phyloP scores from a whole-genome alignment of 1,140 invertebrate species.

The Caenorhabditis tropicalis region DNA sequence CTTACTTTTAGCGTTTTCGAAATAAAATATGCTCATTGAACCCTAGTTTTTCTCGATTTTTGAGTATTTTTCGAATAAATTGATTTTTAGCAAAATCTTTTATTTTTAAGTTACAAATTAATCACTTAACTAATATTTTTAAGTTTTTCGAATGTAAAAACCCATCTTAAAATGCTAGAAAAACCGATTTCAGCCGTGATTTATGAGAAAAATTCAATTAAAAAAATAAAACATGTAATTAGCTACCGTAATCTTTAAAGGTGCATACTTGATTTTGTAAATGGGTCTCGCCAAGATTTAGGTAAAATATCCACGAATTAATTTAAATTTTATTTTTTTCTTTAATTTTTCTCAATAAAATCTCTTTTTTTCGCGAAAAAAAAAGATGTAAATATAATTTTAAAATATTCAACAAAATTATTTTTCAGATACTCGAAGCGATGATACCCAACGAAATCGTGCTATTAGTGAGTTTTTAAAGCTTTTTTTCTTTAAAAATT shows the following conservation, averaged over 20 bases:
- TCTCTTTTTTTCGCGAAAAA: not conserved
- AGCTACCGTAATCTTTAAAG: not conserved
- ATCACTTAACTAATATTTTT: no score
- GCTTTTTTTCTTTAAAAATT: not conserved
- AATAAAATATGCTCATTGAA: no score
- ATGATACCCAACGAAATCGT: not conserved
- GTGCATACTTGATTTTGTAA: not conserved
- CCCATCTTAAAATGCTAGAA: not conserved
- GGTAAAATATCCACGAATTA: no score
- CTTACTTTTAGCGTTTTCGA: no score
- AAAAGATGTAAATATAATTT: not conserved
- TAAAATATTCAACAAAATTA: not conserved
- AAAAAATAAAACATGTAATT: not conserved
- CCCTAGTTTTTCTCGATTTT: no score
- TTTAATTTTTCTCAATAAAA: not conserved
- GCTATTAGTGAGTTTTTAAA: not conserved
- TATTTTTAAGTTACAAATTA: no score
- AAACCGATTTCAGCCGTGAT: not conserved
- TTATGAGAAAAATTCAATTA: not conserved
- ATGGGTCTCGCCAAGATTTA: no score
- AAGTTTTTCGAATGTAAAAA: no score
- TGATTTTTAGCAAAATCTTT: no score
- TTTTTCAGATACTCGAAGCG: not conserved
- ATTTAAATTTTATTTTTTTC: not conserved
- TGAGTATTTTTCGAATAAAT: no score